These are phyloP conservation scores for Dioctria linearis DNA, from an alignment of 2,888 invertebrate species.

Conservation along the genomic window DNA sequence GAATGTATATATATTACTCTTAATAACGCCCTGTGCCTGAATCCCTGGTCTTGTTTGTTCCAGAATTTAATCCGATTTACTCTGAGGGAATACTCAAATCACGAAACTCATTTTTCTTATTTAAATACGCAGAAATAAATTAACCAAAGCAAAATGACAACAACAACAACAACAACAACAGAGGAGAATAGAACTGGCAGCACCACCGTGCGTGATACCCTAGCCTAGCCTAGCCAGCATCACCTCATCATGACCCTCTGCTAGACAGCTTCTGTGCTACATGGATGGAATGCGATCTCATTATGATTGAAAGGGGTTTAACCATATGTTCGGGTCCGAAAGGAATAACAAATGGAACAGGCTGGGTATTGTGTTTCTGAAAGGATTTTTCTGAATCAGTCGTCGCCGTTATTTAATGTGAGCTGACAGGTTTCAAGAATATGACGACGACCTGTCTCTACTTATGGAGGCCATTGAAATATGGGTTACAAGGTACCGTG, in stretches of 20 bases:
- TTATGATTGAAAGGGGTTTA: slow-evolving; percentile 51
- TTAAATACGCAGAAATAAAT: slow-evolving; percentile 57
- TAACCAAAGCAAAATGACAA: slow-evolving; percentile 22
- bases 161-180: not conserved
- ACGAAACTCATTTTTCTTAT: slow-evolving; percentile 56
- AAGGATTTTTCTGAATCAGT: slow-evolving; percentile 23
- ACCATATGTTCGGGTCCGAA: slow-evolving; percentile 26
- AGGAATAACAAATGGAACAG: slow-evolving; percentile 27
- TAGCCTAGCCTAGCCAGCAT: not conserved
- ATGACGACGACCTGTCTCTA: slow-evolving; percentile 40
- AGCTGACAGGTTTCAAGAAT: slow-evolving; percentile 30
- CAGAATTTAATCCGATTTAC: slow-evolving; percentile 50
- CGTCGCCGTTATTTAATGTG: slow-evolving; percentile 6
- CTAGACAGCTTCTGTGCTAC: not conserved
- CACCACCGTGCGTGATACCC: not conserved
- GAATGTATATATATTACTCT: slow-evolving; percentile 24
- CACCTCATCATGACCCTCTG: not conserved
- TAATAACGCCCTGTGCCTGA: slow-evolving; percentile 21
- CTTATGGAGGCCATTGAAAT: slow-evolving; percentile 2
- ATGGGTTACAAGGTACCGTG: not conserved
- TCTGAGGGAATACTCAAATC: slow-evolving; percentile 55
- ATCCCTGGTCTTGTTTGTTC: not conserved
- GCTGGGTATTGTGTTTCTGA: slow-evolving; percentile 26
- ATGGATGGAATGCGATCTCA: slow-evolving; percentile 35
- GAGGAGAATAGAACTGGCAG: not conserved